A percentile compares a stretch with the other conserved stretches of the same genome.
Conservation (phyloP, 2,888 invertebrate genomes). For the Drosophila subsilvestris region DNA sequence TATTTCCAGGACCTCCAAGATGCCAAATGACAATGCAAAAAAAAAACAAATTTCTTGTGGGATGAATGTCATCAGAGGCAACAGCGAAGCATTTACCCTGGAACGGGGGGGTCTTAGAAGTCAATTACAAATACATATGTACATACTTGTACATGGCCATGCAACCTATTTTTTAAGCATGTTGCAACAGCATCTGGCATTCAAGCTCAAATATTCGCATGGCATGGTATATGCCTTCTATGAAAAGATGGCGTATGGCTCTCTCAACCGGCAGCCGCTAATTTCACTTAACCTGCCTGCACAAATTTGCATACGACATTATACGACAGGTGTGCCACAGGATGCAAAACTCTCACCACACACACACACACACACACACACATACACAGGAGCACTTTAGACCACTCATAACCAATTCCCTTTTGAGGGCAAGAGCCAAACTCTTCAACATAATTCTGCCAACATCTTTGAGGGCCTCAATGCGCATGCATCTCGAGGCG, state of each 20-base stretch:
- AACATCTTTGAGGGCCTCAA: constrained; percentile 20
- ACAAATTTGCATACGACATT: constrained; percentile 43
- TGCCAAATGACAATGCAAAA: constrained; percentile 16
- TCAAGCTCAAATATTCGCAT: no score
- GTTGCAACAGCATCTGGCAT: neutral
- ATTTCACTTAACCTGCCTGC: constrained; percentile 49
- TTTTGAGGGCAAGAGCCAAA: constrained; percentile 34
- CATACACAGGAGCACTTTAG: constrained; percentile 19
- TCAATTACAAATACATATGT: no score
- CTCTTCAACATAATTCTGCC: constrained; percentile 32
- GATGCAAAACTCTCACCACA: neutral
- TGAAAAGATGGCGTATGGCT: constrained; percentile 10
- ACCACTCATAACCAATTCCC: constrained; percentile 47
- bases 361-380: constrained; percentile 2
- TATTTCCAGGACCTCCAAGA: constrained; percentile 33
- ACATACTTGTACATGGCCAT: neutral
- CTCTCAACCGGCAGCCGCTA: constrained; percentile 44
- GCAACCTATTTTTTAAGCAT: neutral
- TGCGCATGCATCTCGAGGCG: no score
- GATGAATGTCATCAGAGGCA: constrained; percentile 27
- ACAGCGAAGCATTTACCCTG: neutral
- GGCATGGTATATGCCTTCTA: neutral
- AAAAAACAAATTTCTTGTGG: constrained; percentile 33
- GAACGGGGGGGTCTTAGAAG: neutral
- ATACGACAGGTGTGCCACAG: constrained; percentile 11